These are phyloP conservation scores for Solea solea DNA, from an alignment of 2,113 vertebrate species.

Conservation along the genomic window DNA sequence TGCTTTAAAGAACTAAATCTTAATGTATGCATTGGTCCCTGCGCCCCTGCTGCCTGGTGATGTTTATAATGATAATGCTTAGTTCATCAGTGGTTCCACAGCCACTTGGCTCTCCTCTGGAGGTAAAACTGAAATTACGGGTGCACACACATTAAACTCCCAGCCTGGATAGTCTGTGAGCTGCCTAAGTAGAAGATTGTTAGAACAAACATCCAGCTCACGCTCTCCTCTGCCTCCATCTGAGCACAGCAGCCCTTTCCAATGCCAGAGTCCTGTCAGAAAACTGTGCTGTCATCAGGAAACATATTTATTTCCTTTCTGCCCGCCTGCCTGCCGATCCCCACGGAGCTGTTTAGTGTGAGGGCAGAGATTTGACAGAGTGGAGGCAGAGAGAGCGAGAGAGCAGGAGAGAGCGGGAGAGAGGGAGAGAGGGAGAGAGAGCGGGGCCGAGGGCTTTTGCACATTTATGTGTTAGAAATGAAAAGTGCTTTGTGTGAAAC, in stretches of 20 bases:
- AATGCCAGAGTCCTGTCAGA: slow-evolving; percentile 74
- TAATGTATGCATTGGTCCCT: slow-evolving; percentile 35
- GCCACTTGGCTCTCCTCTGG: slow-evolving; percentile 38
- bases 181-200: slow-evolving; percentile 52
- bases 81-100: slow-evolving; percentile 38
- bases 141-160: slow-evolving; percentile 47
- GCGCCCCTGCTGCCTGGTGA: slow-evolving; percentile 25
- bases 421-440: slow-evolving; percentile 23
- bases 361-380: slow-evolving; percentile 78
- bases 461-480: slow-evolving; percentile 71
- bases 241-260: slow-evolving; percentile 62
- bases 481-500: slow-evolving; percentile 69
- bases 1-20: slow-evolving; percentile 27
- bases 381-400: slow-evolving; percentile 57
- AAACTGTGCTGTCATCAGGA: slow-evolving; percentile 76
- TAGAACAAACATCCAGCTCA: slow-evolving; percentile 64
- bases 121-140: slow-evolving; percentile 22
- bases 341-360: slow-evolving; percentile 76
- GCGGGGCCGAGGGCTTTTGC: slow-evolving; percentile 58
- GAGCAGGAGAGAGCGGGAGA: slow-evolving; percentile 11
- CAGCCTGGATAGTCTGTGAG: slow-evolving; percentile 44
- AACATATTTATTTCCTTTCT: slow-evolving; percentile 82
- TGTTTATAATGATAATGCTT: slow-evolving; percentile 60
- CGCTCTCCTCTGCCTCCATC: slow-evolving; percentile 54
- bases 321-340: slow-evolving; percentile 67